Evolutionary conservation across 2,888 invertebrate genomes (phyloP).

Genomic region (Acrocera orbiculus): DNA sequence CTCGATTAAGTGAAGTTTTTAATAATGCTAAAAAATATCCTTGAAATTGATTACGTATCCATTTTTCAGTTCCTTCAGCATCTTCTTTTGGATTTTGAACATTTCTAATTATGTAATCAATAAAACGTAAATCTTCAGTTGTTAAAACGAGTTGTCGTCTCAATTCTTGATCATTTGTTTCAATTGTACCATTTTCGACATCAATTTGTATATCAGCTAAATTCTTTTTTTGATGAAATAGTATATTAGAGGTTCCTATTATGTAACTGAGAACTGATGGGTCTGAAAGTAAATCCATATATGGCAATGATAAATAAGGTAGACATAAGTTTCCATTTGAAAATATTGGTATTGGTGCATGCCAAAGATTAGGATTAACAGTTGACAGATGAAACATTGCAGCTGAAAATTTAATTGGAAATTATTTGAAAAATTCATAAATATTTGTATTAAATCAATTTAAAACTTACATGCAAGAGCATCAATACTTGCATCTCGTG

Average conservation of each 20-base stretch:
- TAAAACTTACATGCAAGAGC: slow-evolving; percentile 34
- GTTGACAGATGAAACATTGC: slow-evolving; percentile 22
- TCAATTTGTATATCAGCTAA: slow-evolving; percentile 85
- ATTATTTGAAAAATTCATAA: background rate
- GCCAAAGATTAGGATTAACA: slow-evolving; percentile 41
- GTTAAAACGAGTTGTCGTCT: slow-evolving; percentile 71
- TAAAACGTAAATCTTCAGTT: slow-evolving; percentile 89
- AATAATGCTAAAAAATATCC: slow-evolving; percentile 67
- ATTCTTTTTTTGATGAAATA: slow-evolving; percentile 89
- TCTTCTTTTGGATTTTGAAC: slow-evolving; percentile 49
- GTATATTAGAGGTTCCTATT: slow-evolving; percentile 95
- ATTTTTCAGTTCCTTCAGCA: slow-evolving; percentile 85
- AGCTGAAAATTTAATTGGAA: slow-evolving; percentile 14
- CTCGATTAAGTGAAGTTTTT: slow-evolving; percentile 57
- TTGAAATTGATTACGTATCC: slow-evolving; percentile 89
- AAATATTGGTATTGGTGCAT: slow-evolving; percentile 75
- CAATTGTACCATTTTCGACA: slow-evolving; percentile 70
- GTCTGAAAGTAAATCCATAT: slow-evolving; percentile 79
- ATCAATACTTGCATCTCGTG: slow-evolving; percentile 52
- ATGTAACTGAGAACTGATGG: slow-evolving; percentile 71
- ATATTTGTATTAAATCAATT: background rate
- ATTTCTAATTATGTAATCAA: slow-evolving; percentile 75
- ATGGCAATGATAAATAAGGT: slow-evolving; percentile 89
- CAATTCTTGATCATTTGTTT: slow-evolving; percentile 57
- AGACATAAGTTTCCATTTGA: slow-evolving; percentile 84